Conservation (phyloP, 2,888 invertebrate genomes). For the Caenorhabditis sp. region DNA sequence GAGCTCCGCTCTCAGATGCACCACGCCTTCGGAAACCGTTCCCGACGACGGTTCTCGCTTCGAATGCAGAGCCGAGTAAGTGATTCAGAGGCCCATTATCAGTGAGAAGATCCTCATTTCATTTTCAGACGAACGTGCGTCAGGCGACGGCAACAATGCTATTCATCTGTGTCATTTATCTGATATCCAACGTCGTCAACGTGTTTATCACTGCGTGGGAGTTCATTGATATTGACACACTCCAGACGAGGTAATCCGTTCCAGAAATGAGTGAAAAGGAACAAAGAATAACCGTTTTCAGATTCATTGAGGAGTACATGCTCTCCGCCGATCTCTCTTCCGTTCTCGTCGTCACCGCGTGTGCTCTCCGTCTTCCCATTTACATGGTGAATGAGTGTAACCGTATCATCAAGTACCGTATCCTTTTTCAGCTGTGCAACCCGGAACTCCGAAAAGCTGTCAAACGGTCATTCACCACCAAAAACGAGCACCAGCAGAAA, state of each 20-base stretch:
- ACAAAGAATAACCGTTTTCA: slow-evolving; percentile 21
- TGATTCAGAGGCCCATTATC: background rate
- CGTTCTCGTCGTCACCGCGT: slow-evolving; percentile 58
- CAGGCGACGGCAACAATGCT: slow-evolving; percentile 61
- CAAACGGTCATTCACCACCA: slow-evolving; percentile 41
- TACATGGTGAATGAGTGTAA: slow-evolving; percentile 50
- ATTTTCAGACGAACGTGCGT: slow-evolving; percentile 59
- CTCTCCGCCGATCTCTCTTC: slow-evolving; percentile 60
- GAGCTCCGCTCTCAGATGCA: slow-evolving; percentile 56
- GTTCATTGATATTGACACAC: slow-evolving; percentile 57
- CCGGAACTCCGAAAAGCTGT: slow-evolving; percentile 60
- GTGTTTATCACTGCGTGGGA: slow-evolving; percentile 66
- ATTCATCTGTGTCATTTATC: slow-evolving; percentile 59
- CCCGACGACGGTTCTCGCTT: slow-evolving; percentile 33
- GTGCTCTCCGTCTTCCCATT: slow-evolving; percentile 61
- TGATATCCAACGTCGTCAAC: slow-evolving; percentile 59
- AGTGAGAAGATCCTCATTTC: too few relatives aligned
- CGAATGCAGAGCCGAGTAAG: slow-evolving; percentile 49
- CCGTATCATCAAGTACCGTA: background rate
- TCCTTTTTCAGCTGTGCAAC: slow-evolving; percentile 57
- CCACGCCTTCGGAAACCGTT: slow-evolving; percentile 33
- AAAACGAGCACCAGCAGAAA: slow-evolving; percentile 49
- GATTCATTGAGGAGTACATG: slow-evolving; percentile 59
- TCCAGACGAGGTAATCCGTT: slow-evolving; percentile 25
- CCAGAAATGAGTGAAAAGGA: background rate